These are phyloP conservation scores for Pituophis catenifer DNA, from an alignment of 2,113 vertebrate species.

Conservation along the genomic window DNA sequence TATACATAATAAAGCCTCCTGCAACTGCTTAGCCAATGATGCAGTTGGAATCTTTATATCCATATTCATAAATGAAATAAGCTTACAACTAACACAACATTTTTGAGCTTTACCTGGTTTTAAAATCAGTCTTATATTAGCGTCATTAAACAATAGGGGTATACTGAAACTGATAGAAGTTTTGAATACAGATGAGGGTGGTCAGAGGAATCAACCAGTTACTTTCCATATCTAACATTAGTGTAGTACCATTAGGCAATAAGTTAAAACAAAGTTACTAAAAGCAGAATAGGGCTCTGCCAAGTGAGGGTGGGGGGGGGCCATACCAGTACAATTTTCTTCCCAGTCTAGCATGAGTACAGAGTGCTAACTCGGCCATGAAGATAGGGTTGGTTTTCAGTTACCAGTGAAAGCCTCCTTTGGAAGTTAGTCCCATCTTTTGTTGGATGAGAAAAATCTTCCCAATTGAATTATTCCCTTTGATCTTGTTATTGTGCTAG, in stretches of 20 bases:
- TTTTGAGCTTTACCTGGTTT: not conserved
- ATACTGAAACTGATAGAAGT: not conserved
- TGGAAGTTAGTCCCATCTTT: not conserved
- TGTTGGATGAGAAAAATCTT: not conserved
- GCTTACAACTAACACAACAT: not conserved
- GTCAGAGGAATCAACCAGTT: not conserved
- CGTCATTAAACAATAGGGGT: not conserved
- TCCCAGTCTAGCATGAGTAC: not conserved
- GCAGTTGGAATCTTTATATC: not conserved
- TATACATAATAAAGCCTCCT: not conserved
- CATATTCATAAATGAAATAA: not conserved
- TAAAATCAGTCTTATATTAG: not conserved
- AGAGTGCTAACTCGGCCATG: not conserved
- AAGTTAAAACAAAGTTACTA: not conserved
- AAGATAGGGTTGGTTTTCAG: not conserved
- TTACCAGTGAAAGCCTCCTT: not conserved
- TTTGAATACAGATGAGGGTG: not conserved
- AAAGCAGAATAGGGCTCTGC: not conserved
- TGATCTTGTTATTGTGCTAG: not conserved
- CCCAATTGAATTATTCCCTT: not conserved
- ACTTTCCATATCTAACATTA: not conserved
- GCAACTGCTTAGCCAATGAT: not conserved
- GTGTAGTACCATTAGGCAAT: not conserved
- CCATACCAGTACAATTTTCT: not conserved
- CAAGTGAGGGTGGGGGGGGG: not conserved